Evolutionary conservation across 2,888 invertebrate genomes (phyloP), one percentile per base, ranked within the genome.

Genomic region (Athetis lepigone): DNA sequence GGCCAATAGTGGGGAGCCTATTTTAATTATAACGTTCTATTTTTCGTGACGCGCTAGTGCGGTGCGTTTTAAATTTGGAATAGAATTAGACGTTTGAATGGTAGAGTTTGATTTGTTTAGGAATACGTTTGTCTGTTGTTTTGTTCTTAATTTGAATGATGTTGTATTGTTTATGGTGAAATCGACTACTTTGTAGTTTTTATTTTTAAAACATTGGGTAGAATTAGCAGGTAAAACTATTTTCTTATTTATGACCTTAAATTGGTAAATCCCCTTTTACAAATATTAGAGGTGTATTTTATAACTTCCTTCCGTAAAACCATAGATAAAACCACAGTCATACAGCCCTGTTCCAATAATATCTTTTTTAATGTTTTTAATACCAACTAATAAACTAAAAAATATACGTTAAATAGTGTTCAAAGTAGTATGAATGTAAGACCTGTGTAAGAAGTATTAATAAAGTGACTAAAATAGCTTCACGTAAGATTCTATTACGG

Each of bases 11-110:
- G 85, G 85, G 85, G 80, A 75, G 76, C 85, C 88, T 88, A 91
- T 90, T 92, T 92, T 93, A 94, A 94, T 94, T 94, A 90, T 91
- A 90, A 86, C 84, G 84, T 80, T 80, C 71, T 74, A 80, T 81
- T 87, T 87, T 86, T 87, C 81, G 80, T 76, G 80, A 71, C 61
- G 71, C 75, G 55, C 64, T 69, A 71, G 76, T 73, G 73, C 70
- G 66, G 61, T 62, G 78, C 3, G 63, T 81, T 69, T 83, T 80
- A 76, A 75, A 77, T 77, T 75, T 77, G 72, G 81, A 81, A 77
- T 76, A 42, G 60, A 61, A 54, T 57, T 43, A 55, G 63, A 70
- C 70, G 72, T 57, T 66, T 70, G 54, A 40, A 63, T 64, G 73
- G 77, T 70, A 42, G 69, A 65, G 18, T 52, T 62, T 54, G 70